phyloP scores from a whole-genome alignment of 92 coral and sea anemone genomes.

The Epizoanthus fatuus region DNA sequence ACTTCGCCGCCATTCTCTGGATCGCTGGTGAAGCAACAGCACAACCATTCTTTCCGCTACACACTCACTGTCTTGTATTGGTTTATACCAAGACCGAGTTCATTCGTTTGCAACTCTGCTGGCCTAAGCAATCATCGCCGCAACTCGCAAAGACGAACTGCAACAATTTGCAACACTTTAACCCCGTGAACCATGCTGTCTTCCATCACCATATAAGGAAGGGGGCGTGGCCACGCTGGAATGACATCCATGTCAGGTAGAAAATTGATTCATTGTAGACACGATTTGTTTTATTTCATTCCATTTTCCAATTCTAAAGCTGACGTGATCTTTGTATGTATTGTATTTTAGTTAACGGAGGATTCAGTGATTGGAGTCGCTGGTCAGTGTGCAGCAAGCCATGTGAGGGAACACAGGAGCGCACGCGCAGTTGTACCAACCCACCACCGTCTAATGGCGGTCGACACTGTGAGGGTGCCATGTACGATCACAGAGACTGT shows the following conservation, averaged over 20 bases:
- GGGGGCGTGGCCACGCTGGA: background rate
- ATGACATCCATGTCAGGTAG: background rate
- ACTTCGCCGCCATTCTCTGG: no score
- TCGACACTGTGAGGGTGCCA: background rate
- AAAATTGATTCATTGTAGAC: background rate
- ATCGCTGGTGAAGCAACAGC: no score
- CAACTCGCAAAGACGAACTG: background rate
- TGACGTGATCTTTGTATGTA: no score
- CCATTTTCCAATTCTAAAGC: no score
- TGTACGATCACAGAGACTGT: slow-evolving; percentile 5
- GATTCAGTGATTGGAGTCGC: background rate
- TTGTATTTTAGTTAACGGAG: background rate
- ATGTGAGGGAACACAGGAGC: slow-evolving; percentile 1
- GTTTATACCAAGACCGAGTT: no score
- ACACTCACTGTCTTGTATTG: no score
- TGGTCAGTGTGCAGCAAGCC: slow-evolving; percentile 23
- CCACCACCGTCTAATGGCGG: slow-evolving; percentile 7
- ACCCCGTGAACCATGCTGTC: background rate
- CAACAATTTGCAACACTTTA: background rate
- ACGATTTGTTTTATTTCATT: no score
- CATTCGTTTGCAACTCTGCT: background rate
- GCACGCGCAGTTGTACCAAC: slow-evolving; percentile 4
- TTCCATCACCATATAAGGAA: slow-evolving; percentile 9
- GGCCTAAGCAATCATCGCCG: background rate
- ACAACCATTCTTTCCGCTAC: no score